Base-by-base conservation (phyloP, 1,140 invertebrate species). In the Antheraea mylitta region DNA sequence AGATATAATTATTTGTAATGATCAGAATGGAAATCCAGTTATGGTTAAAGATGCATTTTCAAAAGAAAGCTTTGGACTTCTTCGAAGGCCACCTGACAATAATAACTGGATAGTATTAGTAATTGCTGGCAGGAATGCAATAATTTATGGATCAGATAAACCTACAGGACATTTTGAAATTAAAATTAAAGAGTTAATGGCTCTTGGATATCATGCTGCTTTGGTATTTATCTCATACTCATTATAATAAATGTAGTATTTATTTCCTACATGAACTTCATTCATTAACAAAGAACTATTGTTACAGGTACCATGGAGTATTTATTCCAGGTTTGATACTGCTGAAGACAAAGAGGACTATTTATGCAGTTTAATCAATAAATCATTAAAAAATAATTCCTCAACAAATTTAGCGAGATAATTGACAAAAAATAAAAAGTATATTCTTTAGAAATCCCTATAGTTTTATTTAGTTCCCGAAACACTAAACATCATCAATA, bases 1-100 rank as follows among this genome's bases (percentile, higher is more conserved):
- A 85, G 93, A 95, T 86, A 86, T 95, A 67, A 80, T 95, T 18
- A 69, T 95, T 62, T 94, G 94, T 73, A 73, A 93, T 64, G 84
- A 94, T 78, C 68, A 81, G 63, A 60, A 78, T 53, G 91, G 90
- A 13, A 75, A 71, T 36, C 87, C 91, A 22, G 65, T 92, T 30
- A 66, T 84, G 69, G 81, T 93, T 58, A 64, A 86, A 18, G 74
- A 89, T 74, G 76, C 78, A 10, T 83, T 85, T 83, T 67, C 80
- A 80, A 75, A 82, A 63, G 90, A 80, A 70, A 68, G 77, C 37
- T 91, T 82, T 71, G 85, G 90, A 13, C 73, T 86, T 63, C 81
- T 95, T 48, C 69, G 91, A 79, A 81, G 80, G 58, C 89, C 93
- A 4, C 78, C 80, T 60, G 81, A 92, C 69, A 74, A 82, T 59